These are phyloP conservation scores for Steinernema scapterisci DNA, from an alignment of 2,888 invertebrate species.

Conservation along the genomic window DNA sequence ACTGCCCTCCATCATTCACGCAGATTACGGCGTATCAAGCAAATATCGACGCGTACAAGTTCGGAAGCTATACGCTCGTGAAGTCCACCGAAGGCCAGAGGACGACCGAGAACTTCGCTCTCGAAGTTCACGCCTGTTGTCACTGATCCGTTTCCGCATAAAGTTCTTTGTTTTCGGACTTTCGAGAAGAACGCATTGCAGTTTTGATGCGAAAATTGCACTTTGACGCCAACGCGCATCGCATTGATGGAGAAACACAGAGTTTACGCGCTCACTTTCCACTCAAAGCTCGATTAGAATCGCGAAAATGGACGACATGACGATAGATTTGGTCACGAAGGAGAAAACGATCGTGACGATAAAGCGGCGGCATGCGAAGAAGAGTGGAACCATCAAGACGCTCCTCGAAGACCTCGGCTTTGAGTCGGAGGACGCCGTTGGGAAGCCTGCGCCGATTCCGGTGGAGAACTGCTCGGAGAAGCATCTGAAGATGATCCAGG, in stretches of 20 bases:
- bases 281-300: too few relatives aligned
- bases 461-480: background rate
- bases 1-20: slow-evolving; percentile 62
- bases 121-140: slow-evolving; percentile 58
- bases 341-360: too few relatives aligned
- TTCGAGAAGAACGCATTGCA: too few relatives aligned
- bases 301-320: too few relatives aligned
- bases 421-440: background rate
- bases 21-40: slow-evolving; percentile 62
- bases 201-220: too few relatives aligned
- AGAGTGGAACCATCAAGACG: background rate
- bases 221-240: too few relatives aligned
- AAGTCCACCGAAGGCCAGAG: slow-evolving; percentile 54
- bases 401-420: background rate
- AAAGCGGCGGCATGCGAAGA: background rate
- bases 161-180: too few relatives aligned
- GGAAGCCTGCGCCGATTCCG: background rate
- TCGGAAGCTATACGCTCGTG: slow-evolving; percentile 57
- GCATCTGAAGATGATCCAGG: background rate
- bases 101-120: slow-evolving; percentile 56
- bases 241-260: too few relatives aligned
- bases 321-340: too few relatives aligned
- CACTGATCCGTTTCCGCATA: slow-evolving; percentile 41
- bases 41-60: slow-evolving; percentile 59
- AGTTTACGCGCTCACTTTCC: too few relatives aligned